Conservation (phyloP, 1,140 invertebrate species). For the Archivesica marissinica region DNA sequence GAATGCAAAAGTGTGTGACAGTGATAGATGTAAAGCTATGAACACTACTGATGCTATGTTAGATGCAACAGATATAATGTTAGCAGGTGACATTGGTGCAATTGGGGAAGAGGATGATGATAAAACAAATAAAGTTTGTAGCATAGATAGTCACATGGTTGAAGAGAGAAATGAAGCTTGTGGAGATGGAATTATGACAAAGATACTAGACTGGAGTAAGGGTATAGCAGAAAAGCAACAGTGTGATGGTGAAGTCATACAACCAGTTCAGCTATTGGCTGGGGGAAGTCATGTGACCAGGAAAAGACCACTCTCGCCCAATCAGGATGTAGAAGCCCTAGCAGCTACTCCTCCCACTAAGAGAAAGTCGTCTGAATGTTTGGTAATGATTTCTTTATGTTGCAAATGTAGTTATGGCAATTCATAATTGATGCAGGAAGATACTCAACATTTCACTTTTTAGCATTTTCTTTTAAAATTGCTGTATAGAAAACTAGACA, state of each 20-base stretch:
- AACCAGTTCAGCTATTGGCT: slow-evolving; percentile 44
- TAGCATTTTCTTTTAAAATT: too few relatives aligned
- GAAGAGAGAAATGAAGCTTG: background rate
- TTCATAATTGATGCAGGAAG: too few relatives aligned
- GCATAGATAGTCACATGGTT: background rate
- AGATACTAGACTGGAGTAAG: slow-evolving; percentile 46
- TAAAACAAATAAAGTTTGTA: background rate
- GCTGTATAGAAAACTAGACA: too few relatives aligned
- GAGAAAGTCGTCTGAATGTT: slow-evolving; percentile 12
- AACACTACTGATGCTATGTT: slow-evolving; percentile 21
- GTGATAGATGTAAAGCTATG: background rate
- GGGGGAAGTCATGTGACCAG: slow-evolving; percentile 8
- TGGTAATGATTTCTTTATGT: too few relatives aligned
- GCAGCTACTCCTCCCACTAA: slow-evolving; percentile 29
- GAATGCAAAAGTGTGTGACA: background rate
- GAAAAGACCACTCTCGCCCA: slow-evolving; percentile 38
- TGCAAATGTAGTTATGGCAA: too few relatives aligned
- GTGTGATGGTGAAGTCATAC: background rate
- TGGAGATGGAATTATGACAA: background rate
- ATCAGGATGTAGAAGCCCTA: background rate
- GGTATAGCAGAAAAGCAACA: slow-evolving; percentile 1
- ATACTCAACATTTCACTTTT: too few relatives aligned
- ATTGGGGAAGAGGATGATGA: background rate
- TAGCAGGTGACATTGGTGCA: slow-evolving; percentile 7
- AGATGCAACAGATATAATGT: background rate